Evolutionary conservation across 92 coral and sea anemone species (phyloP), one percentile per base, ranked within the genome.

Genomic region (Parazoanthus swiftii): DNA sequence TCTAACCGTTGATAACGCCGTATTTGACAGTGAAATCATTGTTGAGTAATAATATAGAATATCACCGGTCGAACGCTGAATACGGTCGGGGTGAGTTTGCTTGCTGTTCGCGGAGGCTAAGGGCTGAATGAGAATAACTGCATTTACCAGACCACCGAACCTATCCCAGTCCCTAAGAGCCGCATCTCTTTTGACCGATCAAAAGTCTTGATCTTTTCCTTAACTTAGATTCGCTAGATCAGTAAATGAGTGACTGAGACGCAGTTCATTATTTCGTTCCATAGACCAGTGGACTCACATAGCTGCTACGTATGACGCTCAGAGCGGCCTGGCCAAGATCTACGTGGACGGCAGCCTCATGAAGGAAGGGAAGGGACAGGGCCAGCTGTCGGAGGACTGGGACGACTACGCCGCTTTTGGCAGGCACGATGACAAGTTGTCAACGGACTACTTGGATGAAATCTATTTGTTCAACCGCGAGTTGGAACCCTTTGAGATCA

Each of bases 401-500:
- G 99, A 97, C 86, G 93, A 96, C 79, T 93, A 92, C 38, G 99
- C 99, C 8, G 97, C 93, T 1, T 97, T 97, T 90, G 99, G 99
- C 7, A 88, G 90, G 81, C 98, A 97, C 91, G 90, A 89, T n/a
- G 95, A 98, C 38, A 80, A 76, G 23, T 93, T 89, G 85, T 87
- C 92, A 33, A 50, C 89, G 16, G 95, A 95, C 33, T 90, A 86
- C 42, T 58, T 95, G 20, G 99, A 97, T 71, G 99, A 97, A 83
- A 86, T 97, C 1, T 92, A 92, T 70, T 91, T 93, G 92, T 97
- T 93, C 91, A 93, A 82, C 68, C 93, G 98, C 70, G 99, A 93
- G 88, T 35, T 97, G 82, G 88, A 92, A 6, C 95, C 98, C 11
- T 97, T 91, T 85, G 99, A 97, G 84, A 89, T 97, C n/a, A 97